Percentiles rank a stretch among this genome's conserved stretches.
phyloP scores from a whole-genome alignment of 2,888 invertebrate species.

The Orthosia incerta region DNA sequence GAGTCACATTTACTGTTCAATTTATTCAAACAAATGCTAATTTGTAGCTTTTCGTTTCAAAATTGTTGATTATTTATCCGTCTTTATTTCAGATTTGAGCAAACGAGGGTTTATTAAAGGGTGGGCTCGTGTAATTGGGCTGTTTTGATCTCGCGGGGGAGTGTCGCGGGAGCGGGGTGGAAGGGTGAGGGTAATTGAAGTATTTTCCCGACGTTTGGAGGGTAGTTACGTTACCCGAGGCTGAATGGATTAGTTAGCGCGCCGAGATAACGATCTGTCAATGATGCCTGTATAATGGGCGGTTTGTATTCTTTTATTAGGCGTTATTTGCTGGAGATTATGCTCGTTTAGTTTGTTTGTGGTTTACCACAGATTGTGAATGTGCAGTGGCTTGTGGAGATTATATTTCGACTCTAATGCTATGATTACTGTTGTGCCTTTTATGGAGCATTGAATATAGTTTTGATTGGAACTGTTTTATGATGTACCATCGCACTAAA shows the following conservation, averaged over 20 bases:
- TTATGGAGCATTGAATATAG: constrained; percentile 1
- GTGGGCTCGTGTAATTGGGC: constrained; percentile 86
- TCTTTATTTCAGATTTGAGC: constrained; percentile 85
- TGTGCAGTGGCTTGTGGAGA: constrained; percentile 45
- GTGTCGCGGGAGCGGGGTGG: constrained; percentile 61
- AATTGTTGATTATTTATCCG: constrained; percentile 86
- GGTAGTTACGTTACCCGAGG: constrained; percentile 77
- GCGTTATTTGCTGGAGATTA: constrained; percentile 61
- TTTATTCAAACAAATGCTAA: constrained; percentile 90
- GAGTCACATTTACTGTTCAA: constrained; percentile 83
- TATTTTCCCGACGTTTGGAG: constrained; percentile 86
- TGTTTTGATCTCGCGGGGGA: constrained; percentile 84
- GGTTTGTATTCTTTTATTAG: constrained; percentile 63
- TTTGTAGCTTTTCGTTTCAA: constrained; percentile 83
- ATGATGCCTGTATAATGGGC: constrained; percentile 73
- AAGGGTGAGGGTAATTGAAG: constrained; percentile 82
- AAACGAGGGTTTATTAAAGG: constrained; percentile 87
- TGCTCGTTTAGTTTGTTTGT: constrained; percentile 62
- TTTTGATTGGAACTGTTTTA: constrained; percentile 5
- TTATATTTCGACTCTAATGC: constrained; percentile 24
- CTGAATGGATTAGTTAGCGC: constrained; percentile 88
- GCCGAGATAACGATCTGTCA: constrained; percentile 83
- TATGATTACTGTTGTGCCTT: constrained; percentile 31
- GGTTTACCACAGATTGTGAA: constrained; percentile 49
- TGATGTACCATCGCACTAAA: no score